Evolutionary conservation across 2,797 vertebrate genomes (phyloP), one percentile per base, ranked within the genome.

Genomic region (Microtus californicus): DNA sequence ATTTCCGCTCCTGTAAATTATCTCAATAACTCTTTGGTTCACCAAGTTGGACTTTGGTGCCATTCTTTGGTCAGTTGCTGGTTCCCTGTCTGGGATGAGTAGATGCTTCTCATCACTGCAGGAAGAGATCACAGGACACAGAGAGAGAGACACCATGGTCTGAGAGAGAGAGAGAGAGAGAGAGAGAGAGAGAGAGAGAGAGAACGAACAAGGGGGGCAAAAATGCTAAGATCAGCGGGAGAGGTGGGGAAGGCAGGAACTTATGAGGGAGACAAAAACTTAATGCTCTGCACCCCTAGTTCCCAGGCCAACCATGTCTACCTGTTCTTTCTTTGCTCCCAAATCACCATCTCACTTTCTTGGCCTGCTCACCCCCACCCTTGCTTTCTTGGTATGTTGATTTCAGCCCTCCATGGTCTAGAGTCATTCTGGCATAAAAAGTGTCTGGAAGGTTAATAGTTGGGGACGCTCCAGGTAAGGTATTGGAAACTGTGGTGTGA

Each of bases 121-220:
- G 40, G 27, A 63, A 63, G 54, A 65, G 40, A 19, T 83, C 40
- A 65, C 27, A 65, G 40, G 59, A 45, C 40, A 37, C 1, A 45
- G n/a, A 48, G n/a, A 61, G 56, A 83, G 27, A 31, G 61, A 25
- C 40, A 17, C 48, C 48, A 48, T 77, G 51, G 45, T 37, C 48
- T 1, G 25, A 21, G 9, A 17, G 34, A 12, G 17, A 48, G 9
- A 51, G 15, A 29, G 15, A 9, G 11, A 31, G 34, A 0, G 3
- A 12, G 34, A 54, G 51, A 14, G 51, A 51, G 51, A 14, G 51
- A 51, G 51, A 51, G 51, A 51, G 51, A 51, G 25, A 21, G 12
- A 17, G 34, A 12, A n/a, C n/a, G 23, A 48, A 6, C 43, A 11
- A 34, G 45, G 45, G 45, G 9, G 27, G 51, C 2, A 17, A 2